phyloP scores from a whole-genome alignment of 2,888 invertebrate genomes.

The Xanthorhoe designata region DNA sequence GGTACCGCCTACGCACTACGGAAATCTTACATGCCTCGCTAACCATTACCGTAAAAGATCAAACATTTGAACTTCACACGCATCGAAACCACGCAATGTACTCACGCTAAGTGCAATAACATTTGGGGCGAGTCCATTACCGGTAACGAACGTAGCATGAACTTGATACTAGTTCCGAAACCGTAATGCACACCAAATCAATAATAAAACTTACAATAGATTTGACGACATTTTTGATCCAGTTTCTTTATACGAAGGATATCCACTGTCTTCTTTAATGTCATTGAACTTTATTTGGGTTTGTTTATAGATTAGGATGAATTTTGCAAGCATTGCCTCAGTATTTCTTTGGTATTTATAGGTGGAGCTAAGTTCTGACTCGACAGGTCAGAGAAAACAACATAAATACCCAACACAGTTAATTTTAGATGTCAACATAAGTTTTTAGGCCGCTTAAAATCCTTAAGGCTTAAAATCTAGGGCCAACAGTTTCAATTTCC shows the following conservation, averaged over 20 bases:
- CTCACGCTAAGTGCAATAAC: not conserved
- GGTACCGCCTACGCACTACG: not conserved
- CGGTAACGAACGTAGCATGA: not conserved
- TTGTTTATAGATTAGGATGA: constrained; percentile 23
- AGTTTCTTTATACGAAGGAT: constrained; percentile 37
- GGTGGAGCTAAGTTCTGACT: constrained; percentile 9
- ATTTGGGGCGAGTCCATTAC: not conserved
- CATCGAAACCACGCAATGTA: constrained; percentile 26
- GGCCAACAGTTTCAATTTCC: too few species aligned
- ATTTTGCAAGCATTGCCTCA: constrained; percentile 24
- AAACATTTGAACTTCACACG: constrained; percentile 27
- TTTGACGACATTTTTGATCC: constrained; percentile 18
- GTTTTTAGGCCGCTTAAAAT: too few species aligned
- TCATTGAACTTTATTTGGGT: constrained; percentile 37
- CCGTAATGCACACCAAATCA: constrained; percentile 10
- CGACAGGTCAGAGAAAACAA: not conserved
- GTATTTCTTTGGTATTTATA: constrained; percentile 3
- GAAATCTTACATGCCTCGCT: constrained; percentile 12
- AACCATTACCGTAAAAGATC: constrained; percentile 27
- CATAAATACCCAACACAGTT: too few species aligned
- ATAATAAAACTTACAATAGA: not conserved
- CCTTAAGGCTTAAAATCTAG: too few species aligned
- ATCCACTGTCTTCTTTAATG: constrained; percentile 14
- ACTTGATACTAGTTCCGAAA: constrained; percentile 2
- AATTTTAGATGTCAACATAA: too few species aligned